Evolutionary conservation across 2,113 vertebrate genomes (phyloP).

Genomic region (Henicopernis longicauda): DNA sequence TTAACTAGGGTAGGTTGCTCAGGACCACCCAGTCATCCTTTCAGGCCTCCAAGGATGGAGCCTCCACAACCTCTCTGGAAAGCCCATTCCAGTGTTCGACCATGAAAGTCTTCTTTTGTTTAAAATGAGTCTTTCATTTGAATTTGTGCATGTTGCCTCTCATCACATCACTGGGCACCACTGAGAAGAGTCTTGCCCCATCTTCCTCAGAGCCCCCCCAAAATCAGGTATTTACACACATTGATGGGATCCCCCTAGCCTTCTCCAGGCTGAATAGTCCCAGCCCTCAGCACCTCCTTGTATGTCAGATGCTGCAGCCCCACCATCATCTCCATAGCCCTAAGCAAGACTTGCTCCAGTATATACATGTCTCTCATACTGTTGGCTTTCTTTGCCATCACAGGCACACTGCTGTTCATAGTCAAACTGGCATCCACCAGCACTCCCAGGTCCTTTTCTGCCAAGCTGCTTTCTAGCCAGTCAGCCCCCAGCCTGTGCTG

Average conservation of each 20-base stretch:
- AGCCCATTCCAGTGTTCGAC: background rate
- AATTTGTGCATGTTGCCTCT: background rate
- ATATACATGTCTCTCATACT: background rate
- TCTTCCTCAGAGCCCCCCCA: background rate
- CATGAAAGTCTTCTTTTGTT: background rate
- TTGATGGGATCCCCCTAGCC: background rate
- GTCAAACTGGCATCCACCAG: background rate
- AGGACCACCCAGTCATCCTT: background rate
- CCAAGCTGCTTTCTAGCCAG: background rate
- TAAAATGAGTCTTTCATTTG: background rate
- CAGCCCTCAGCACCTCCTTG: background rate
- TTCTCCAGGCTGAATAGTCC: background rate
- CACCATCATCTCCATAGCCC: background rate
- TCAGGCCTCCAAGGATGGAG: background rate
- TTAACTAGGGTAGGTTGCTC: background rate
- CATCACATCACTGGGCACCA: background rate
- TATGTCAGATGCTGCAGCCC: background rate
- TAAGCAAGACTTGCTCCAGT: background rate
- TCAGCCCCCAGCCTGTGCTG: background rate
- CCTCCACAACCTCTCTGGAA: background rate
- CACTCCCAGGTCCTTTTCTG: background rate
- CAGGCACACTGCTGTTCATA: background rate
- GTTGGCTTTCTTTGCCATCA: background rate
- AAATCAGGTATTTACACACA: background rate
- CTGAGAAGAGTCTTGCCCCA: background rate